Percentiles rank a stretch among this genome's conserved stretches.
Conservation (phyloP, 1,140 invertebrate genomes). For the Homarus americanus region DNA sequence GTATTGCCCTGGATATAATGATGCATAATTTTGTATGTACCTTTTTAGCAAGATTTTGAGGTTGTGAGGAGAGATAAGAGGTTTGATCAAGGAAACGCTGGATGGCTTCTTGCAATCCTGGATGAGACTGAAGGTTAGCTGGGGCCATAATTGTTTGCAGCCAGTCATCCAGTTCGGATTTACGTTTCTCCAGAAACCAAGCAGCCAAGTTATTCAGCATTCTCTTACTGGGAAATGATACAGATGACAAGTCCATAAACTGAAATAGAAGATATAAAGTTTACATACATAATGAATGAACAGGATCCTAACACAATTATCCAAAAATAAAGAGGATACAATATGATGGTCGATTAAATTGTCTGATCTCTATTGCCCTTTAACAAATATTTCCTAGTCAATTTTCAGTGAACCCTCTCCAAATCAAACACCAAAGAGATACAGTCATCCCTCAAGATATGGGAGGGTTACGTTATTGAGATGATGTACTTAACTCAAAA, state of each 20-base stretch:
- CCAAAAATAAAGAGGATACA: too few species aligned
- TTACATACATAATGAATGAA: too few species aligned
- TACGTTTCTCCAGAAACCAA: slow-evolving; percentile 90
- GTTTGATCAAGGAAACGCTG: slow-evolving; percentile 88
- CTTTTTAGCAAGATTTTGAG: slow-evolving; percentile 68
- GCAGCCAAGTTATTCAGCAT: slow-evolving; percentile 95
- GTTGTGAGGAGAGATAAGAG: slow-evolving; percentile 83
- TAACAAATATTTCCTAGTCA: too few species aligned
- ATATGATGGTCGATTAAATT: too few species aligned
- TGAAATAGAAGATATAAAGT: slow-evolving; percentile 76
- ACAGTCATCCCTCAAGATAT: too few species aligned
- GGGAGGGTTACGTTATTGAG: too few species aligned
- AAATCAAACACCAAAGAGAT: too few species aligned
- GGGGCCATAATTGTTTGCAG: slow-evolving; percentile 85
- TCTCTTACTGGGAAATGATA: slow-evolving; percentile 94
- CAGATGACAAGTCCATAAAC: slow-evolving; percentile 88
- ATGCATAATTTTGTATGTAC: neutral
- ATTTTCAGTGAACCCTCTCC: too few species aligned
- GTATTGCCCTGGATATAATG: too few species aligned
- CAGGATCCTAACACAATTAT: too few species aligned
- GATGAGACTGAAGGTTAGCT: slow-evolving; percentile 82
- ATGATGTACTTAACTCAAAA: too few species aligned
- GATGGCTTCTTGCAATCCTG: slow-evolving; percentile 84
- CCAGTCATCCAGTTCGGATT: slow-evolving; percentile 91
- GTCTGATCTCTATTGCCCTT: too few species aligned